Evolutionary conservation across 2,888 invertebrate species (phyloP).

Genomic region (Scaptomyza reducta): DNA sequence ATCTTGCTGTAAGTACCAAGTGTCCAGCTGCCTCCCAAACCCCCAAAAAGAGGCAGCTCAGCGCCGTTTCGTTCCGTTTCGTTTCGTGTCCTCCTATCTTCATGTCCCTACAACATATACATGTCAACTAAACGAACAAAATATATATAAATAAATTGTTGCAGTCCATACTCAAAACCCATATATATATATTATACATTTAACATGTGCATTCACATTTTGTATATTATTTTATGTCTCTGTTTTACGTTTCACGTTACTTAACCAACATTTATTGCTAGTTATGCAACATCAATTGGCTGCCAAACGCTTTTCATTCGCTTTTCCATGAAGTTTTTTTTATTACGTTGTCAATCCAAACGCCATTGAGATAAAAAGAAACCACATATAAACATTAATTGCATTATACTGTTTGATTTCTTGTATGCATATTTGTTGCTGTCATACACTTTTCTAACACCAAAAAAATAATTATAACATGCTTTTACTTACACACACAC

Average conservation of each 20-base stretch:
- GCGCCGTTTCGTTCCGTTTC: constrained; percentile 52
- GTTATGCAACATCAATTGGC: constrained; percentile 41
- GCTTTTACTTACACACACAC: constrained; percentile 59
- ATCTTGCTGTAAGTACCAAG: constrained; percentile 80
- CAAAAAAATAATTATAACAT: constrained; percentile 47
- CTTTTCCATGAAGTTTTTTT: constrained; percentile 41
- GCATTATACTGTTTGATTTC: constrained; percentile 63
- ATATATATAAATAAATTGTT: constrained; percentile 9
- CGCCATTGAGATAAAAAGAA: constrained; percentile 39
- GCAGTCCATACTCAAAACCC: constrained; percentile 24
- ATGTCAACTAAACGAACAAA: constrained; percentile 26
- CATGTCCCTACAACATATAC: constrained; percentile 26
- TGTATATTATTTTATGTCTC: constrained; percentile 26
- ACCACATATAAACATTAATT: constrained; percentile 56
- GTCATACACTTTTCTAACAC: constrained; percentile 62
- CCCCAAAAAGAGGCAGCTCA: constrained; percentile 25
- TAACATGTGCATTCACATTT: constrained; percentile 38
- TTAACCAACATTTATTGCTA: constrained; percentile 21
- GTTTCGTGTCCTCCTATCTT: constrained; percentile 37
- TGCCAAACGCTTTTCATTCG: constrained; percentile 41
- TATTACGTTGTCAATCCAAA: constrained; percentile 17
- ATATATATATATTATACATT: constrained; percentile 14
- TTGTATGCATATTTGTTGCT: constrained; percentile 67
- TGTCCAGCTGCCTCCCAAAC: constrained; percentile 50
- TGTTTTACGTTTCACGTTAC: constrained; percentile 28